Conservation (phyloP, 2,113 vertebrate species). For the Xiphophorus hellerii region DNA sequence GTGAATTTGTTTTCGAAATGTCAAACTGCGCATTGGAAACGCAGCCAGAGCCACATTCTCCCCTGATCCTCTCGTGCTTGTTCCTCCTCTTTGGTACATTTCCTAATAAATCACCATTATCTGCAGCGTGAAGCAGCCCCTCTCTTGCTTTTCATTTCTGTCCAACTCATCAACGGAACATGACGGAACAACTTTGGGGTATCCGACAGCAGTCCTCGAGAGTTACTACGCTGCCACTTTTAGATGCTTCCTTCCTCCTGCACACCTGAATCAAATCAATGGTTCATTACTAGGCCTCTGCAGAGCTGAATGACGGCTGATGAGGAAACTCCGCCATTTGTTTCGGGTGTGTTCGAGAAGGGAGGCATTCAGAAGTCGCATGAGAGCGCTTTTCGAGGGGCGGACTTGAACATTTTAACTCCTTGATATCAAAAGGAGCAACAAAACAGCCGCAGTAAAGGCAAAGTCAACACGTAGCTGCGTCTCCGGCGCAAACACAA, state of each 20-base stretch:
- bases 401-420: neutral
- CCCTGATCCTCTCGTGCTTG: too few species aligned
- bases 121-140: neutral
- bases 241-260: neutral
- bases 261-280: neutral
- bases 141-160: neutral
- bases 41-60: too few species aligned
- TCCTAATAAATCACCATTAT: neutral
- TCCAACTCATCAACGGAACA: neutral
- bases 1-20: too few species aligned
- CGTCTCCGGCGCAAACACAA: neutral
- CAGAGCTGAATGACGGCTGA: neutral
- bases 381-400: too few species aligned
- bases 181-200: neutral
- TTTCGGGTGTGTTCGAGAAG: too few species aligned
- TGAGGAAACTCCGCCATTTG: too few species aligned
- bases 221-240: neutral
- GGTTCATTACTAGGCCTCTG: neutral
- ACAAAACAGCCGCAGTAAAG: neutral
- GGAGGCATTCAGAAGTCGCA: too few species aligned
- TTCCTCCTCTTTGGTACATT: neutral
- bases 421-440: neutral
- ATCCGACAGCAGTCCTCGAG: neutral
- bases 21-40: too few species aligned
- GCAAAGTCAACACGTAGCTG: neutral